Conservation (phyloP, 2,113 vertebrate species). For the Fulmarus glacialis region DNA sequence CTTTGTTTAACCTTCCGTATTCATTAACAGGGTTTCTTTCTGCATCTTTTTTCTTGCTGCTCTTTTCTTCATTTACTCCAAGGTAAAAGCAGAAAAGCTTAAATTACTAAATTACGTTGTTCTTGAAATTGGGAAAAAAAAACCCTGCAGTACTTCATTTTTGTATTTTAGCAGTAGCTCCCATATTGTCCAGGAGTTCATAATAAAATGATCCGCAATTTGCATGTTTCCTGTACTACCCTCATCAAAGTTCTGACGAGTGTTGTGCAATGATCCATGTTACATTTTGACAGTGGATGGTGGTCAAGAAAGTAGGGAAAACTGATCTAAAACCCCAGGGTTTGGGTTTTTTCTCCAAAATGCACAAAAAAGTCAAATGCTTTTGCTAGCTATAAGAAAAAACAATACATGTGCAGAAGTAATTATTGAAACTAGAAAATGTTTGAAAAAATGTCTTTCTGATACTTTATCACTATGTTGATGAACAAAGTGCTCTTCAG, state of each 20-base stretch:
- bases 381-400: background rate
- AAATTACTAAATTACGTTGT: background rate
- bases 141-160: background rate
- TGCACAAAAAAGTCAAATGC: background rate
- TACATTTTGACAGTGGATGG: background rate
- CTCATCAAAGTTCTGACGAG: background rate
- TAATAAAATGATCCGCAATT: background rate
- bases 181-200: background rate
- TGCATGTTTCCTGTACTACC: background rate
- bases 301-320: background rate
- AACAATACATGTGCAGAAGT: background rate
- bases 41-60: background rate
- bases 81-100: background rate
- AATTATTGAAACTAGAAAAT: background rate
- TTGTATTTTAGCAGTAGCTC: background rate
- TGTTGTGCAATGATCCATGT: background rate
- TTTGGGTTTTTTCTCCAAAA: background rate
- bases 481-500: background rate
- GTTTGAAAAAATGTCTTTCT: background rate
- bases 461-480: background rate
- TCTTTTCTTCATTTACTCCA: background rate
- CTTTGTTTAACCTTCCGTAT: background rate
- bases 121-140: background rate
- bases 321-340: background rate
- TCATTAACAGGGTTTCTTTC: background rate